Base-by-base conservation (phyloP, 2,888 invertebrate genomes). In the Saturnia pavonia region DNA sequence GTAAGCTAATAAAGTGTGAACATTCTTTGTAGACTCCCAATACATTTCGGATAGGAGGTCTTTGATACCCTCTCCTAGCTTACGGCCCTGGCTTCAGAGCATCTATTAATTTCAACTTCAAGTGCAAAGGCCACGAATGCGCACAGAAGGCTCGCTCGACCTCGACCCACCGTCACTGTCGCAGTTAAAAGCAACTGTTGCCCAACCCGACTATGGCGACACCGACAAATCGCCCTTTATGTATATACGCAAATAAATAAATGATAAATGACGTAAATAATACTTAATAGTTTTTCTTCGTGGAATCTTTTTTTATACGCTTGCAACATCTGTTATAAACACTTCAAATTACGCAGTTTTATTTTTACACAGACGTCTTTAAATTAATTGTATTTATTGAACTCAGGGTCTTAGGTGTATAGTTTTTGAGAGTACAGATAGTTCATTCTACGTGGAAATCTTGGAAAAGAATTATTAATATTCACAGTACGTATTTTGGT, bases 171-270 rank as follows among this genome's bases (percentile, higher is more conserved):
- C 40, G 65, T 40, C 40, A 65, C 65, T 65, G 65, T n/a, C 65
- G 65, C 65, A 25, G 27, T 65, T 19, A 19, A 40, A 65, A 40
- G 40, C 40, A 40, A 40, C 65, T 19, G 57, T 65, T 65, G 34
- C 65, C 65, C 65, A 65, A 65, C n/a, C n/a, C 8, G n/a, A n/a
- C 9, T 40, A 40, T 65, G 40, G 65, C 40, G 65, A 65, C 40
- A 65, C 40, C 65, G 9, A 2, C 40, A 65, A 65, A 65, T 65
- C 65, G 40, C 65, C 65, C 65, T 65, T 65, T 65, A 40, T 65
- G 19, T 40, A n/a, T 40, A 65, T 65, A 65, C 40, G n/a, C 65
- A 65, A 65, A 65, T 65, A 65, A n/a, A 65, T 65, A 65, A 65
- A 40, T 65, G 65, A 65, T 65, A 40, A 19, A 65, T 65, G 40